Evolutionary conservation across 2,888 invertebrate genomes (phyloP).

Genomic region (Acholoe squamosa): DNA sequence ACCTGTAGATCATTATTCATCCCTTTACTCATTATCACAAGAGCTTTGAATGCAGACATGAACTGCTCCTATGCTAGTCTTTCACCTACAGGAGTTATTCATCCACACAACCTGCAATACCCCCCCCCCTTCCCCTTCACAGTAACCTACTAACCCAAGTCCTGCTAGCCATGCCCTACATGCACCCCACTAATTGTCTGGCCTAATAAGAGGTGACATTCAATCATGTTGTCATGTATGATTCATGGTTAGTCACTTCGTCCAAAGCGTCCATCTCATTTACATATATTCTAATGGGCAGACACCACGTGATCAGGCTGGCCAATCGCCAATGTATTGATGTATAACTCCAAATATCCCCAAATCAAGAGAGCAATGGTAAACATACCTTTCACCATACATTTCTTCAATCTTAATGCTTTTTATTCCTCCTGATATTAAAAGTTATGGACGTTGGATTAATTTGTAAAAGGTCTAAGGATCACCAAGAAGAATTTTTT

Average conservation of each 20-base stretch:
- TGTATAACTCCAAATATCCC: no score
- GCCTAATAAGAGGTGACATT: not conserved
- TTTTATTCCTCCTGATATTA: no score
- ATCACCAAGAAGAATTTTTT: no score
- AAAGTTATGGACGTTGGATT: no score
- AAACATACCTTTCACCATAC: no score
- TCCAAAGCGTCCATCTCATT: not conserved
- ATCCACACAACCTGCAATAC: not conserved
- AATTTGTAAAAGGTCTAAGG: no score
- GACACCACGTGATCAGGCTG: not conserved
- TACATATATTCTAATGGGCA: conserved; percentile 15
- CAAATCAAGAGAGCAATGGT: no score
- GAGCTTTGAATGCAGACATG: not conserved
- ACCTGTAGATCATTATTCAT: no score
- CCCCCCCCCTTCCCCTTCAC: not conserved
- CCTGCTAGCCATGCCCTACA: not conserved
- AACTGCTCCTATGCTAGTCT: not conserved
- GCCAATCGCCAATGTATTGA: no score
- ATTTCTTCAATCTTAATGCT: no score
- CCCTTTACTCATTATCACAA: not conserved
- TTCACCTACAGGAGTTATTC: not conserved
- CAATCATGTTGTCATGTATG: not conserved
- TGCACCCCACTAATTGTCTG: conserved; percentile 2
- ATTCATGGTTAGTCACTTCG: conserved; percentile 21
- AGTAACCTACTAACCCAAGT: not conserved